phyloP scores from a whole-genome alignment of 37 sponge, comb jelly and placozoan species.

The Chondrilla cf. caribensis region DNA sequence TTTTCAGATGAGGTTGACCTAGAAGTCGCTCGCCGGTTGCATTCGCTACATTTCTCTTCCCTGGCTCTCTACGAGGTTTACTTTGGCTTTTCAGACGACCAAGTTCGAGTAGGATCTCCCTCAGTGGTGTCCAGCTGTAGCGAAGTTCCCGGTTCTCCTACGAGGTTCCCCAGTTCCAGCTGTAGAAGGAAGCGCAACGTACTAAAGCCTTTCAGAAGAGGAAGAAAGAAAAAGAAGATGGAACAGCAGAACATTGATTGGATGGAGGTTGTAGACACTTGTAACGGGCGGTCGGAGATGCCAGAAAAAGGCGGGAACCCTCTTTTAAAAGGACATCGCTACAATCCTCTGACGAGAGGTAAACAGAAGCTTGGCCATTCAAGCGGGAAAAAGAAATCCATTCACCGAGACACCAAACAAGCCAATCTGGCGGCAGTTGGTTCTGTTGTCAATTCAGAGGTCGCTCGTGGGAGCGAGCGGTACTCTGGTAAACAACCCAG shows the following conservation, averaged over 20 bases:
- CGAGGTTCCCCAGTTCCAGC: neutral
- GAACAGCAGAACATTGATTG: neutral
- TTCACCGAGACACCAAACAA: neutral
- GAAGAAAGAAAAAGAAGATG: conserved; percentile 16
- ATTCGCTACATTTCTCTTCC: neutral
- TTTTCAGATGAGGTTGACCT: conserved; percentile 10
- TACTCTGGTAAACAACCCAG: neutral
- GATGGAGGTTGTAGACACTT: neutral
- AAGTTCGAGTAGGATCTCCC: neutral
- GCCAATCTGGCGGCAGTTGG: too few relatives aligned
- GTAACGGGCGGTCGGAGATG: neutral
- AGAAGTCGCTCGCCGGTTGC: conserved; percentile 13
- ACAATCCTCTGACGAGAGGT: conserved; percentile 2
- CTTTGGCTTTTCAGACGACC: conserved; percentile 13
- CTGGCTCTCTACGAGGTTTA: neutral
- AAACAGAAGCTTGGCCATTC: neutral
- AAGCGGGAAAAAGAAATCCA: neutral
- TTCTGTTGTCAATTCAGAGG: too few relatives aligned
- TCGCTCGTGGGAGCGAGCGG: neutral
- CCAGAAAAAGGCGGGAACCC: conserved; percentile 8
- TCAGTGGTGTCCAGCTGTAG: conserved; percentile 9
- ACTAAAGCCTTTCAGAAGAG: neutral
- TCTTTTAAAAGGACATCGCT: neutral
- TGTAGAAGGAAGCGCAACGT: neutral
- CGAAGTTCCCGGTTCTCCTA: conserved; percentile 21